These are phyloP conservation scores for Panorpa germanica DNA, from an alignment of 2,888 invertebrate species.

Conservation along the genomic window DNA sequence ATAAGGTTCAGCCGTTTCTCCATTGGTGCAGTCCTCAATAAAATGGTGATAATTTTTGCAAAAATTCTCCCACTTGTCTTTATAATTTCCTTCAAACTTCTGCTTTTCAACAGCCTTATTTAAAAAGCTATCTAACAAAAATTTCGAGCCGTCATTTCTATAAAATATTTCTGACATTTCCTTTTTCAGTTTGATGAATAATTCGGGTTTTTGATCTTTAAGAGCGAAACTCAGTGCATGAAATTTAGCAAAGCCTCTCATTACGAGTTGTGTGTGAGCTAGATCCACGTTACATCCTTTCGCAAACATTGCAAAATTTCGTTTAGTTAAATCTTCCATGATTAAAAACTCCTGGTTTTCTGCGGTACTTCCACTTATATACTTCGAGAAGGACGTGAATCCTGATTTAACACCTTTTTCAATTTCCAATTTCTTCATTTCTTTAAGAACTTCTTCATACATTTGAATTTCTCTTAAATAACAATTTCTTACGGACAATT, in stretches of 20 bases:
- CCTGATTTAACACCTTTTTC: constrained; percentile 8
- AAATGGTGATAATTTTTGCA: not conserved
- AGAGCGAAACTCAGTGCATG: constrained; percentile 11
- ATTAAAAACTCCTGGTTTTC: no score
- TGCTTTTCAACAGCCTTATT: constrained; percentile 7
- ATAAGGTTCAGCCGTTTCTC: constrained; percentile 10
- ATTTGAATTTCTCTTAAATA: constrained; percentile 11
- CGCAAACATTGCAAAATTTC: constrained; percentile 9
- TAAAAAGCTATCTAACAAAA: no score
- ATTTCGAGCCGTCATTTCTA: no score
- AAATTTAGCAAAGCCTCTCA: constrained; percentile 9
- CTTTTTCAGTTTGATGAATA: constrained; percentile 9
- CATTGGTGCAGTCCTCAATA: not conserved
- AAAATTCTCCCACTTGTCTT: constrained; percentile 6
- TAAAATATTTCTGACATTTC: no score
- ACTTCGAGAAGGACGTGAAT: constrained; percentile 10
- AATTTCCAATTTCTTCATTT: constrained; percentile 10
- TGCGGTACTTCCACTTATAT: no score
- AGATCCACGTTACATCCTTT: constrained; percentile 7
- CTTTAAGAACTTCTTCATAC: constrained; percentile 10
- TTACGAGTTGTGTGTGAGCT: constrained; percentile 8
- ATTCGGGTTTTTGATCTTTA: constrained; percentile 8
- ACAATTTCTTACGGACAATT: constrained; percentile 8
- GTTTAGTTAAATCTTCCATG: constrained; percentile 10
- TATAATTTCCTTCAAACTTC: constrained; percentile 7